These are phyloP conservation scores for Entomobrya proxima DNA, from an alignment of 2,888 invertebrate species.

Conservation along the genomic window DNA sequence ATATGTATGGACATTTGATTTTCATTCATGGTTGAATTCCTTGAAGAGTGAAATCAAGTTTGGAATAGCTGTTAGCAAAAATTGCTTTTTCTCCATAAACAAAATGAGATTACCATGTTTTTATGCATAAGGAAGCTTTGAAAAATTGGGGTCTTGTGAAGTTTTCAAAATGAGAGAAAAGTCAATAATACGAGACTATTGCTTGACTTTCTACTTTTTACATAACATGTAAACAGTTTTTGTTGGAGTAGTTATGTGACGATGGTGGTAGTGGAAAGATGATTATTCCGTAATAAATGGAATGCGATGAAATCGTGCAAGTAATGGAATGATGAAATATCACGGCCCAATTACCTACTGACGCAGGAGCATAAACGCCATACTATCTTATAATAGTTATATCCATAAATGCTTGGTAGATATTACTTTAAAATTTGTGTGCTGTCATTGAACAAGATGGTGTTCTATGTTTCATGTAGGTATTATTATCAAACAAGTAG, in stretches of 20 bases:
- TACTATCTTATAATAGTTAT: not conserved
- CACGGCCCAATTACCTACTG: not conserved
- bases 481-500: too few species aligned
- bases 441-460: too few species aligned
- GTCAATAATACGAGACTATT: too few species aligned
- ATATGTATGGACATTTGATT: not conserved
- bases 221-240: too few species aligned
- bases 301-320: conserved; percentile 28
- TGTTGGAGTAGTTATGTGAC: not conserved
- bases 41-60: not conserved
- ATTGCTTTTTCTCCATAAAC: conserved; percentile 9
- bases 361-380: not conserved
- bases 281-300: not conserved
- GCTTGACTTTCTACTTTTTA: too few species aligned
- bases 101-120: conserved; percentile 26
- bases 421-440: too few species aligned
- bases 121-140: not conserved
- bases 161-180: not conserved
- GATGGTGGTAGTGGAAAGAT: not conserved
- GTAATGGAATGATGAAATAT: conserved; percentile 28
- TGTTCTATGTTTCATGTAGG: too few species aligned
- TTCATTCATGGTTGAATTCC: not conserved
- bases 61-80: not conserved
- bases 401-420: too few species aligned
- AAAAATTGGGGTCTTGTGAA: not conserved